These are phyloP conservation scores for Brevimyrus niger DNA, from an alignment of 2,113 vertebrate genomes.

Conservation along the genomic window DNA sequence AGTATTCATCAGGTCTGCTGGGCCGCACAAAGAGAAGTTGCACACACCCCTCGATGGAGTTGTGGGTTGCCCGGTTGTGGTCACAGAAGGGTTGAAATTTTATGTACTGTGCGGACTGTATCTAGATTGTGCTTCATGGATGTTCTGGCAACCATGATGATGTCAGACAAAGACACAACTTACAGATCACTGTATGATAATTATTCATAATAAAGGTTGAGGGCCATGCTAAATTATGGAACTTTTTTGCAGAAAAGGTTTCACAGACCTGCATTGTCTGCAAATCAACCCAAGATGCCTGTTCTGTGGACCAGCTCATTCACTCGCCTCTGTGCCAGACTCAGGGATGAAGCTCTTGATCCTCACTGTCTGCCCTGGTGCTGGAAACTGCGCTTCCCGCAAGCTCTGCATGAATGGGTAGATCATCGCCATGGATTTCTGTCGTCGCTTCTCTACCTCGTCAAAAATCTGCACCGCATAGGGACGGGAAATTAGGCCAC, in stretches of 20 bases:
- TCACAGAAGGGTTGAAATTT: neutral
- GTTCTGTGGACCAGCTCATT: neutral
- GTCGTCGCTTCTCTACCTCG: constrained; percentile 89
- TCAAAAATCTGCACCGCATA: constrained; percentile 77
- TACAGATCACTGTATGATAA: neutral
- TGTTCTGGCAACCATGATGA: neutral
- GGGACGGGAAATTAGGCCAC: neutral
- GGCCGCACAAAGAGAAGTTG: neutral
- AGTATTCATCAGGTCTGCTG: neutral
- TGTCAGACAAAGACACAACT: neutral
- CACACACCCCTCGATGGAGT: neutral
- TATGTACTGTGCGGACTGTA: neutral
- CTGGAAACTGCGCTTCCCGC: constrained; percentile 81
- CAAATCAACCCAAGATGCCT: neutral
- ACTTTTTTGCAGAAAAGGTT: neutral
- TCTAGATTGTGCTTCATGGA: neutral
- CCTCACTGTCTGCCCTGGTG: constrained; percentile 83
- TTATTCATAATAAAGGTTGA: neutral
- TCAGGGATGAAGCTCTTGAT: constrained; percentile 96
- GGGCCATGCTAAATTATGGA: neutral
- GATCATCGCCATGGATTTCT: constrained; percentile 87
- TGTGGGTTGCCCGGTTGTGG: neutral
- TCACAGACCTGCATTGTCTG: neutral
- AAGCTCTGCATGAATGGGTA: constrained; percentile 98
- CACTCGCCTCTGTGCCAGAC: constrained; percentile 80